Evolutionary conservation across 2,797 vertebrate genomes (phyloP), one percentile per base, ranked within the genome.

Genomic region (Enteromius mattozi): DNA sequence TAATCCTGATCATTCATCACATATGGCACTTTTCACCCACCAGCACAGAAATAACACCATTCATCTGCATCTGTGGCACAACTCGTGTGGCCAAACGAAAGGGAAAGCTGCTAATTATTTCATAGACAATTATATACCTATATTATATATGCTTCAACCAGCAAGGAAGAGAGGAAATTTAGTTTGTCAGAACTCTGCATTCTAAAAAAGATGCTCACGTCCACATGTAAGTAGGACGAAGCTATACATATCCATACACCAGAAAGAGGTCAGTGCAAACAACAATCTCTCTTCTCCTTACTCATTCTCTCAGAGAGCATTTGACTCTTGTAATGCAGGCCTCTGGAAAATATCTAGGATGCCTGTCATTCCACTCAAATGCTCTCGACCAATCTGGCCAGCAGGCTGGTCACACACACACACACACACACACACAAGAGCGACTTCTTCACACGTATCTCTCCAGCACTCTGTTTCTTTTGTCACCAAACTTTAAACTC

Each of bases 291-390:
- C 14, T 80, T 42, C 45, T 59, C 70, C 51, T 27, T 75, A 0
- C 69, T 75, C 45, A 69, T 80, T 54, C 33, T 84, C 24, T 87
- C 30, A 37, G 27, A 72, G 82, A 88, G 89, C 82, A 81, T 88
- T 90, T 84, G 88, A 88, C 89, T 91, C 90, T 90, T 88, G 85
- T 86, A 90, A 92, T 91, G 88, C 91, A 89, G 89, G 88, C 91
- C 89, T 90, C 92, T 95, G 94, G 94, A 95, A 93, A 94, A 94
- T 88, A 91, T 93, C 92, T 92, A 91, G 91, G 91, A 95, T 95
- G 92, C 92, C 94, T 93, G 90, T 94, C 95, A 94, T 95, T 95
- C 94, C 92, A 93, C 90, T 81, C 87, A 76, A 87, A 90, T 89
- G 92, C 92, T 84, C 72, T 84, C 51, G 80, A 85, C 78, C 80